phyloP scores from a whole-genome alignment of 2,797 vertebrate species.

The Microtus obscurus region DNA sequence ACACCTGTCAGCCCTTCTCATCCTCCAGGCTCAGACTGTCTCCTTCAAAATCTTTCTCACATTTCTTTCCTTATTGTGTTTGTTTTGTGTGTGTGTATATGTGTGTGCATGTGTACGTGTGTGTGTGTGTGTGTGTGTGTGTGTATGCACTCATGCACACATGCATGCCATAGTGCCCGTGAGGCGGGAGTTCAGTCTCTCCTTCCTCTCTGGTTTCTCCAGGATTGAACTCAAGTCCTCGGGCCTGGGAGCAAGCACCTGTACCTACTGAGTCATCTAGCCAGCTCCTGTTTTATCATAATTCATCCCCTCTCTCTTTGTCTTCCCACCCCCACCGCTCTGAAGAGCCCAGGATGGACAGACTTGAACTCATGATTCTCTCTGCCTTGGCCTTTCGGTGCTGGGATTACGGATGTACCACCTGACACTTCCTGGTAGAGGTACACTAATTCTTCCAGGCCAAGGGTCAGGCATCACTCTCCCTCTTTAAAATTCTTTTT shows the following conservation, averaged over 20 bases:
- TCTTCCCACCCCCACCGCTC: not conserved
- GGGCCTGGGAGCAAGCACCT: not conserved
- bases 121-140: not conserved
- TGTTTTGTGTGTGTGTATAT: not conserved
- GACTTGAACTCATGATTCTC: not conserved
- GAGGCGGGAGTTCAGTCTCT: not conserved
- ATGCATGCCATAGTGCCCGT: not conserved
- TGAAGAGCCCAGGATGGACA: not conserved
- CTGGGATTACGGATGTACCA: not conserved
- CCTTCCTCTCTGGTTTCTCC: not conserved
- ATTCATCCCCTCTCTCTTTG: too few species aligned
- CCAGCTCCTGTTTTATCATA: not conserved
- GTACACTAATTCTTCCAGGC: not conserved
- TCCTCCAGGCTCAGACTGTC: not conserved
- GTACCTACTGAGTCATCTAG: not conserved
- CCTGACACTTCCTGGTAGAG: not conserved
- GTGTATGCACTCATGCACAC: fast-evolving
- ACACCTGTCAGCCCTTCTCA: not conserved
- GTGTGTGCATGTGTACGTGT: too few species aligned
- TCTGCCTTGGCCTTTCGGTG: not conserved
- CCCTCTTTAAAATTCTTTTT: not conserved
- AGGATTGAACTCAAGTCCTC: not conserved
- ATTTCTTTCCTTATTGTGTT: not conserved
- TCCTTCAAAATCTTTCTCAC: not conserved
- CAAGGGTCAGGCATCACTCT: not conserved